Percentiles rank a stretch among this genome's conserved stretches.
phyloP scores from a whole-genome alignment of 1,140 invertebrate species.

The Drosophila erecta region DNA sequence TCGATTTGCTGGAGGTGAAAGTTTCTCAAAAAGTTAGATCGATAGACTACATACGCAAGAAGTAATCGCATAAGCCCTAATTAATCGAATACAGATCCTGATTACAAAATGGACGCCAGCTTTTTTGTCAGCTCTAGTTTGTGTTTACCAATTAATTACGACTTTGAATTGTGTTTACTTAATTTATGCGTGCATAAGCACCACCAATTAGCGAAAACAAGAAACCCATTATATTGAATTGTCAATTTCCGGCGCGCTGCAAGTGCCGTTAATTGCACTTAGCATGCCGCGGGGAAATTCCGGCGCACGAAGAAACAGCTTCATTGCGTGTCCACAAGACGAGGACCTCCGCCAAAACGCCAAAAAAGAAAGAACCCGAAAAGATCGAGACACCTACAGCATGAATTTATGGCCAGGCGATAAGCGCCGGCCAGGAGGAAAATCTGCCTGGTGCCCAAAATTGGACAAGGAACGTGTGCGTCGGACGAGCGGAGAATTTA shows the following conservation, averaged over 20 bases:
- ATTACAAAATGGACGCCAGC: not conserved
- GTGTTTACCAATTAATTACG: not conserved
- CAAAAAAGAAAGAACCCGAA: conserved; percentile 25
- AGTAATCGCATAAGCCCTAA: too few species aligned
- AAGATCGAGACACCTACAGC: conserved; percentile 45
- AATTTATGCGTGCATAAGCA: conserved; percentile 5
- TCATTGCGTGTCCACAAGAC: conserved; percentile 74
- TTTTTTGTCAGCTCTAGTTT: not conserved
- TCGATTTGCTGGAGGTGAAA: not conserved
- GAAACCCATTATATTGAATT: conserved; percentile 54
- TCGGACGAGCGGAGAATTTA: conserved; percentile 65
- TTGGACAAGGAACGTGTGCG: conserved; percentile 80
- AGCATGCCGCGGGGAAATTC: conserved; percentile 52
- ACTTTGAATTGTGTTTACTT: not conserved
- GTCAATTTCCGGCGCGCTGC: conserved; percentile 37
- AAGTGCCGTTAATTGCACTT: conserved; percentile 80
- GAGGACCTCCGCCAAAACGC: conserved; percentile 67
- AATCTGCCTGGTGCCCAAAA: conserved; percentile 57
- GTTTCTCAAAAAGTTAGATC: not conserved
- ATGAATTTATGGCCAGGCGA: conserved; percentile 77
- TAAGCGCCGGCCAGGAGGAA: conserved; percentile 66
- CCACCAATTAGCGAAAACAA: conserved; percentile 19
- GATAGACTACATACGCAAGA: not conserved
- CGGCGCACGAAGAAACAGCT: conserved; percentile 57
- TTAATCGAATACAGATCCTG: not conserved